Conservation (phyloP, 2,113 vertebrate genomes). For the Rostratula benghalensis region DNA sequence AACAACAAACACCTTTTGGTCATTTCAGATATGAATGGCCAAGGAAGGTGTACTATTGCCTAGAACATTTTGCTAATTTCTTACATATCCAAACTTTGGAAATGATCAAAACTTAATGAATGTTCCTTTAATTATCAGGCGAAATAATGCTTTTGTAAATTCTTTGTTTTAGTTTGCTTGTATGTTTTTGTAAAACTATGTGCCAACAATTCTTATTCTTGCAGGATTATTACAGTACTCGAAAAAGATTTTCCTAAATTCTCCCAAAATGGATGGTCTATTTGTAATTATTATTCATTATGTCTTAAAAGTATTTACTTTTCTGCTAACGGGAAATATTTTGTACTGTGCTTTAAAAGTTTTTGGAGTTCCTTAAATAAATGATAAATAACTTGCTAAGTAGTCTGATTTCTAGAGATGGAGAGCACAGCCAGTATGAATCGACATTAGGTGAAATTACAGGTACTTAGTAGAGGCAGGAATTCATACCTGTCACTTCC, state of each 20-base stretch:
- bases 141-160: not conserved
- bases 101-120: not conserved
- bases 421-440: not conserved
- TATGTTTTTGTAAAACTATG: not conserved
- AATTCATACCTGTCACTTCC: not conserved
- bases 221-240: not conserved
- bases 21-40: not conserved
- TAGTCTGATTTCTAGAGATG: not conserved
- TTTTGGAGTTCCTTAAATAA: not conserved
- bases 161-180: not conserved
- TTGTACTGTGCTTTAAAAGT: not conserved
- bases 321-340: not conserved
- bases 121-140: not conserved
- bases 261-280: not conserved
- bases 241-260: not conserved
- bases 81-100: not conserved
- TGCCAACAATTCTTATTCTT: not conserved
- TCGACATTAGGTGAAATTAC: not conserved
- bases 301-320: not conserved
- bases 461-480: not conserved
- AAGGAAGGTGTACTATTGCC: not conserved
- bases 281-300: not conserved
- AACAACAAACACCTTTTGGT: not conserved
- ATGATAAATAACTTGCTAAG: not conserved
- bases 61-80: not conserved